These are phyloP conservation scores for Disparrhopalites patrizii DNA, from an alignment of 2,888 invertebrate species.

Conservation along the genomic window DNA sequence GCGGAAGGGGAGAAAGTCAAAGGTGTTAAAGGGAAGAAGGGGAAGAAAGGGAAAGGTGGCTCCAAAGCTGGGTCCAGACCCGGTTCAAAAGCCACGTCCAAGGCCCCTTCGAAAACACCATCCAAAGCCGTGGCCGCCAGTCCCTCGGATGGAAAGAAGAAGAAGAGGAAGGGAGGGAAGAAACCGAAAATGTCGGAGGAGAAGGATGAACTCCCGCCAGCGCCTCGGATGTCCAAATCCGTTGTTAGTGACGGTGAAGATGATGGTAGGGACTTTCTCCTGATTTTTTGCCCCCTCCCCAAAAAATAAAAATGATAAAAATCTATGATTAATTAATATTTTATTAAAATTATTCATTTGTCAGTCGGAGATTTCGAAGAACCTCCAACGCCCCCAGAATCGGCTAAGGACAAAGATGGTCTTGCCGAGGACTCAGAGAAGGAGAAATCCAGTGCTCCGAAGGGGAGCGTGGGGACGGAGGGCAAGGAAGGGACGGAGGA, in stretches of 20 bases:
- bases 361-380: slow-evolving; percentile 16
- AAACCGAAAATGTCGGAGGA: neutral
- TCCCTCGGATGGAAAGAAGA: neutral
- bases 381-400: slow-evolving; percentile 13
- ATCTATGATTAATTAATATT: neutral
- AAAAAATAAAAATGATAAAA: no score
- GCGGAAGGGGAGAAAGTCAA: neutral
- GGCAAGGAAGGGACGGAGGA: neutral
- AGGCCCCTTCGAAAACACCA: neutral
- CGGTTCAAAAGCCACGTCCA: neutral
- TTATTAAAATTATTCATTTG: neutral
- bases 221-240: neutral
- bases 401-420: neutral
- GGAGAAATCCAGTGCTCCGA: no score
- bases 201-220: neutral
- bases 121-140: neutral
- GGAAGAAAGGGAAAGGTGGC: neutral
- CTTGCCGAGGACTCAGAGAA: neutral
- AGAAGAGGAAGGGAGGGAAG: slow-evolving; percentile 8
- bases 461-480: neutral
- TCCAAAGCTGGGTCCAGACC: neutral
- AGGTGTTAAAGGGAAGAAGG: neutral
- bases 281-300: neutral
- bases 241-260: neutral
- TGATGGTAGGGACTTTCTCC: no score